A percentile compares a stretch with the other conserved stretches of the same genome.
phyloP scores from a whole-genome alignment of 1,140 invertebrate species.

The Notospermus geniculatus region DNA sequence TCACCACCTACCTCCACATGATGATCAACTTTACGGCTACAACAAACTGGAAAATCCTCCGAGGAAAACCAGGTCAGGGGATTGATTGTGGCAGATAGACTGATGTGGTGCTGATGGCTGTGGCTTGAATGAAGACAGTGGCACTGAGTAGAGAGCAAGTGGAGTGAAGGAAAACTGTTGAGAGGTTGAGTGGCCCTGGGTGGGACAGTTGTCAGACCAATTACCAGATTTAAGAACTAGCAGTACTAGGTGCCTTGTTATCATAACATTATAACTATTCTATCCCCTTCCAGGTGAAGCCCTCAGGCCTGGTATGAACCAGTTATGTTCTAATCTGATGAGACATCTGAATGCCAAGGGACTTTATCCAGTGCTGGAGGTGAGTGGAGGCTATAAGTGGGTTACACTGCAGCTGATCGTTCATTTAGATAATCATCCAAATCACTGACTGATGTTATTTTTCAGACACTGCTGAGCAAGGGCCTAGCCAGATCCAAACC shows the following conservation, averaged over 20 bases:
- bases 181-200: too few species aligned
- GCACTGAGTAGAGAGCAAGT: too few species aligned
- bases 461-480: constrained; percentile 60
- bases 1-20: constrained; percentile 74
- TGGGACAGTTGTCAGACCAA: too few species aligned
- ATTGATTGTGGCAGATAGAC: too few species aligned
- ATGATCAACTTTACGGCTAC: constrained; percentile 84
- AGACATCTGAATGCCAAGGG: constrained; percentile 81
- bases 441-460: constrained; percentile 48
- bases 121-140: too few species aligned
- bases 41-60: constrained; percentile 78
- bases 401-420: too few species aligned
- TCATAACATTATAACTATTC: too few species aligned
- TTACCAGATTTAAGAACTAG: too few species aligned
- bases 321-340: constrained; percentile 89
- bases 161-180: too few species aligned
- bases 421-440: too few species aligned
- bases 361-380: constrained; percentile 80
- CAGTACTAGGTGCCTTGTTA: too few species aligned
- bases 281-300: constrained; percentile 36
- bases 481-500: constrained; percentile 79
- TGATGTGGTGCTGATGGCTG: too few species aligned
- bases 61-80: constrained; percentile 51
- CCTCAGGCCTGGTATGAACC: constrained; percentile 78
- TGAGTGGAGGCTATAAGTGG: constrained; percentile 58